Evolutionary conservation across 2,797 vertebrate genomes (phyloP).

Genomic region (Rhinoraja longicauda): DNA sequence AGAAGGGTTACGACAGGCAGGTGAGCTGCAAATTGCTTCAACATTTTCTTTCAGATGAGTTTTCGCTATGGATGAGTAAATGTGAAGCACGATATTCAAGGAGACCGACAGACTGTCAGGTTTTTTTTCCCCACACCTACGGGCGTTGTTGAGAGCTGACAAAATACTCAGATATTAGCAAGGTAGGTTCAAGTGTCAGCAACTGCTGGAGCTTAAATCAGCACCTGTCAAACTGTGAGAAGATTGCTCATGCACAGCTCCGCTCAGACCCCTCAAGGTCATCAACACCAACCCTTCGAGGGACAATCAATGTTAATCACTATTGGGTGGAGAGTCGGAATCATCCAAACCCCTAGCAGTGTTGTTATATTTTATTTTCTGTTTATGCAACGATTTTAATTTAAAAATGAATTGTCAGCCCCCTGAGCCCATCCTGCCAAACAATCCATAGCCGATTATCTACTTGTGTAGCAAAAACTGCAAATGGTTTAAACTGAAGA

Average conservation of each 20-base stretch:
- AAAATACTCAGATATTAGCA: constrained; percentile 11
- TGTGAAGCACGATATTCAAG: constrained; percentile 12
- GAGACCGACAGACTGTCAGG: neutral
- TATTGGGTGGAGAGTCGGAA: neutral
- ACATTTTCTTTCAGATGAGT: neutral
- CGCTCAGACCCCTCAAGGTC: neutral
- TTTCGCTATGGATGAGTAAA: neutral
- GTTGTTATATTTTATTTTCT: neutral
- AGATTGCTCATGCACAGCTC: neutral
- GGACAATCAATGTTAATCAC: neutral
- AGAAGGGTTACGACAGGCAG: neutral
- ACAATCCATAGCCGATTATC: neutral
- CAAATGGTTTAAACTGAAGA: too few species aligned
- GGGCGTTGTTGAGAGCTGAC: constrained; percentile 29
- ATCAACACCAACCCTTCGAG: neutral
- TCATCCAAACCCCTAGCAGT: neutral
- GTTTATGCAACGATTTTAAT: neutral
- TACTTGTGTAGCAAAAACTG: too few species aligned
- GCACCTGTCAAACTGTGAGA: neutral
- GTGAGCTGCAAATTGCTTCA: constrained; percentile 3
- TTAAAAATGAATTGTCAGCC: neutral
- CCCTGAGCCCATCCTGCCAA: too few species aligned
- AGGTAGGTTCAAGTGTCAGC: constrained; percentile 24
- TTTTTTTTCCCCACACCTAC: neutral
- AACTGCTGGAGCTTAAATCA: constrained; percentile 20